Evolutionary conservation across 2,113 vertebrate species (phyloP).

Genomic region (Corynorhinus townsendii): DNA sequence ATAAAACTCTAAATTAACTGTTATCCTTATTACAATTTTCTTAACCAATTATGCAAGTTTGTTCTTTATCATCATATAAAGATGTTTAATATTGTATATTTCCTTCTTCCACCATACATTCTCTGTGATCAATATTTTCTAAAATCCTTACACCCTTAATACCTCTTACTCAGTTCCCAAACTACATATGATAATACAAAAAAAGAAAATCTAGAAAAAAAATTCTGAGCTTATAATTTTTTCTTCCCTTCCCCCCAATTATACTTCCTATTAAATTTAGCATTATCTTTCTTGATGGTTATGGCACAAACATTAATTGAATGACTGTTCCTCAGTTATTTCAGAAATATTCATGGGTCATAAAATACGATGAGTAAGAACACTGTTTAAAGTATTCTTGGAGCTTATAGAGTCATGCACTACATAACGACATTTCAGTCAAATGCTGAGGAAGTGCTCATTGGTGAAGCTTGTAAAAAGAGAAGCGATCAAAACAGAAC

Average conservation of each 20-base stretch:
- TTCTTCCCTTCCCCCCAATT: background rate
- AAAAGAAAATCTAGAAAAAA: background rate
- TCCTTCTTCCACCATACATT: background rate
- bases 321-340: background rate
- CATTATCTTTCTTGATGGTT: background rate
- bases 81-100: background rate
- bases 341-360: background rate
- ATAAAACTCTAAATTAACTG: background rate
- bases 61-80: background rate
- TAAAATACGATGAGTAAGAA: background rate
- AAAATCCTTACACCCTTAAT: background rate
- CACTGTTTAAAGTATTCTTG: background rate
- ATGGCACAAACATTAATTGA: background rate
- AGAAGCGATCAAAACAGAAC: background rate
- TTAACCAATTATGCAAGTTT: background rate
- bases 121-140: background rate
- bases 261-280: background rate
- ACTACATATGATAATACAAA: background rate
- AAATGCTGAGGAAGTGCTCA: background rate
- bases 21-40: background rate
- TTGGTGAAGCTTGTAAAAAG: background rate
- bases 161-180: background rate
- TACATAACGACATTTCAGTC: background rate
- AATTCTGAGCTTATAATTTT: background rate
- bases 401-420: background rate